phyloP scores from a whole-genome alignment of 2,888 invertebrate species.

The Eupsilia transversa region DNA sequence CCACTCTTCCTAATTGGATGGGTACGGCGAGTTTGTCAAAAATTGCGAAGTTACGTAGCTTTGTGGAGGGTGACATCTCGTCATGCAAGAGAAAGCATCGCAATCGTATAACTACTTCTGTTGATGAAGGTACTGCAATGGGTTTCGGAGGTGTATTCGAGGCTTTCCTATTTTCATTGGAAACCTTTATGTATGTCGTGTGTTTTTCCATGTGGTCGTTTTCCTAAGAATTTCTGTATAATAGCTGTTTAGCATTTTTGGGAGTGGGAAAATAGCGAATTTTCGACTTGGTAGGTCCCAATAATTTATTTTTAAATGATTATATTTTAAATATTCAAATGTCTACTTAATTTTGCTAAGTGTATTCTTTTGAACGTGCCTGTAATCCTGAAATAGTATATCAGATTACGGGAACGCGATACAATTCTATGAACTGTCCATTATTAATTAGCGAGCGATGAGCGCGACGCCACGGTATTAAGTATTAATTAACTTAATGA shows the following conservation, averaged over 20 bases:
- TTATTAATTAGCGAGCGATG: conserved; percentile 21
- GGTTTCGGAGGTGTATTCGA: not conserved
- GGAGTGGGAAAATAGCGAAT: too few relatives aligned
- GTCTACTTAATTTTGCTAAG: not conserved
- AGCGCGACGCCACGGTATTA: not conserved
- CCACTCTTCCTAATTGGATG: conserved; percentile 57
- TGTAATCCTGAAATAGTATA: conserved; percentile 12
- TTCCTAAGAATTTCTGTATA: not conserved
- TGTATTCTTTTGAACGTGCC: not conserved
- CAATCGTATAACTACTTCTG: conserved; percentile 7
- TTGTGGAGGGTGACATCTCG: conserved; percentile 10
- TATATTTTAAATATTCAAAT: not conserved
- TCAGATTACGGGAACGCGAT: not conserved
- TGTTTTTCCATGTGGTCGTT: not conserved
- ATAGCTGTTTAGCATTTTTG: not conserved
- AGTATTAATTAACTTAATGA: conserved; percentile 26
- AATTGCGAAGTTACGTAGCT: conserved; percentile 30
- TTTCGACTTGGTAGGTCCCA: not conserved
- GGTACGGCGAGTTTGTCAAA: conserved; percentile 38
- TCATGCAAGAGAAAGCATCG: not conserved
- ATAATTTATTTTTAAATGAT: not conserved
- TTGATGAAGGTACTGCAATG: conserved; percentile 17
- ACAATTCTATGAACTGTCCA: conserved; percentile 12
- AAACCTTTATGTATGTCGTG: too few relatives aligned
- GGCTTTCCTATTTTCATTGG: not conserved